Evolutionary conservation across 1,140 invertebrate species (phyloP).

Genomic region (Nephila pilipes): DNA sequence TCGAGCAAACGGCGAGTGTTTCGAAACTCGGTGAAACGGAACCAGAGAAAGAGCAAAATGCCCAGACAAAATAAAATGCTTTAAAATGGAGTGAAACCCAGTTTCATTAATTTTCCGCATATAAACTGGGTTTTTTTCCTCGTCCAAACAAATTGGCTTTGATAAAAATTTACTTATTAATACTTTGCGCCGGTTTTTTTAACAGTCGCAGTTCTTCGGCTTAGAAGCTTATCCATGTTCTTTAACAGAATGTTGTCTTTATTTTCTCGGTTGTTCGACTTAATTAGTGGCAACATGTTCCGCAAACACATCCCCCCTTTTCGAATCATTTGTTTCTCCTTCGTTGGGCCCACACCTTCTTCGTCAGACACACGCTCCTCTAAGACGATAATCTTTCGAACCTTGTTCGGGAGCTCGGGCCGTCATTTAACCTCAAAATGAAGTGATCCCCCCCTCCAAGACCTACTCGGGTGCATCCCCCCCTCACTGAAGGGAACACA

Average conservation of each 20-base stretch:
- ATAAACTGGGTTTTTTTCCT: no score
- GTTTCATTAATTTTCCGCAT: no score
- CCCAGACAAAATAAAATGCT: no score
- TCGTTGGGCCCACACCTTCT: no score
- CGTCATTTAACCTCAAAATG: slow-evolving; percentile 5
- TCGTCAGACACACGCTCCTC: neutral
- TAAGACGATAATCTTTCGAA: slow-evolving; percentile 12
- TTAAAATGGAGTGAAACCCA: no score
- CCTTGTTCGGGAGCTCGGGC: neutral
- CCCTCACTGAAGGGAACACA: neutral
- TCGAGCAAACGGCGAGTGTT: no score
- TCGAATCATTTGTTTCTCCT: slow-evolving; percentile 11
- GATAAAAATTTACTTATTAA: neutral
- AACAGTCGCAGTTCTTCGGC: neutral
- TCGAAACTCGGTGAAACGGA: no score
- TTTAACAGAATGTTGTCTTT: neutral
- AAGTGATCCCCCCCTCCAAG: neutral
- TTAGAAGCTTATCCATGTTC: neutral
- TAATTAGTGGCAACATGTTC: slow-evolving; percentile 21
- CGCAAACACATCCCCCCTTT: neutral
- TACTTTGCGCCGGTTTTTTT: neutral
- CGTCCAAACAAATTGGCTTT: neutral
- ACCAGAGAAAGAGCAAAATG: no score
- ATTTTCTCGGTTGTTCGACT: slow-evolving; percentile 15
- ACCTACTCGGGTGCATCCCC: neutral